Evolutionary conservation across 2,888 invertebrate species (phyloP), one percentile per base, ranked within the genome.

Genomic region (Hirtodrosophila cameraria): DNA sequence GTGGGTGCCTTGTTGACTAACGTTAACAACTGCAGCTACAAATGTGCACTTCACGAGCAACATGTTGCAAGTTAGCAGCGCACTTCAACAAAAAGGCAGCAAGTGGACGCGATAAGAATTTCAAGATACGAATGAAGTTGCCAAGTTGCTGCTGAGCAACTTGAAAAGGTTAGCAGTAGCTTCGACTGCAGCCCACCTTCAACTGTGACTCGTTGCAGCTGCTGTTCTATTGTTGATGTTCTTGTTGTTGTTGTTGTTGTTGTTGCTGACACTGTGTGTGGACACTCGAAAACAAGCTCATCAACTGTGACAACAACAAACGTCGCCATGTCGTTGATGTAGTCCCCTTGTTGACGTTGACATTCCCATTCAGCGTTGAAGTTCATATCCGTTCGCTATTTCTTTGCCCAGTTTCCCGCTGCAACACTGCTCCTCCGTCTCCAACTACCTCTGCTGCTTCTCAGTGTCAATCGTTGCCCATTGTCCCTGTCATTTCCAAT

Each of bases 211-310:
- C 9, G 18, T 43, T 16, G 11, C 25, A 28, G 30, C 16, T 16
- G 23, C 11, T 35, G 33, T 20, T 16, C n/a, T n/a, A 6, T 18
- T 18, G 23, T 23, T 23, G 23, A 11, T n/a, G 11, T 30, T 12
- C 8, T 38, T 39, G 23, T 18, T 30, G 39, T 27, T 46, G 25
- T 5, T 39, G 36, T 1, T 57, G 31, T 3, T 39, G 45, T 9
- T 36, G 38, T 23, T 7, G 15, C 6, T 43, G 20, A 16, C 15
- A 7, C 18, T 35, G 31, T 60, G 67, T 68, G 63, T 60, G 64
- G 59, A 68, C 70, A 66, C 75, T 82, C 50, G 63, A 75, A 68
- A 75, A 82, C 82, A 75, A 82, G 79, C 82, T 80, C 82, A 82
- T 77, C 77, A 77, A 71, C 67, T 50, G 62, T 46, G 55, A 50